Base-by-base conservation (phyloP, 2,113 vertebrate species). In the Delphinapterus leucas region DNA sequence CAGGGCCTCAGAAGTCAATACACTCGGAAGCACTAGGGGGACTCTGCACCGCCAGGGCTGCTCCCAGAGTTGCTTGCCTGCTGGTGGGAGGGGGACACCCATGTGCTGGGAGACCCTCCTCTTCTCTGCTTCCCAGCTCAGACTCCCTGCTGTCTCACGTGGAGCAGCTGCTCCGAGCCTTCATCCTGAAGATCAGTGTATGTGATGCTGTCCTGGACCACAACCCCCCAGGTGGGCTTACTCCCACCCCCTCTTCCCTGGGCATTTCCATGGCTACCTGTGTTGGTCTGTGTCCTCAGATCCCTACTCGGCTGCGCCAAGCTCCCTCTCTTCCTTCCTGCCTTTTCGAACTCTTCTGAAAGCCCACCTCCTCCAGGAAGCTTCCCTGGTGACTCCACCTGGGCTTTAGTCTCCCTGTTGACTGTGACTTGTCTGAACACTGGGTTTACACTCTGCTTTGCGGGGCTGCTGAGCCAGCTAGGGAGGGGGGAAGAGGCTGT, bases 101-200 rank as follows among this genome's bases (percentile, higher is more conserved):
- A 1, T 6, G 63, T 12, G 61, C 76, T 0, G 15, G 68, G 74
- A 31, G 83, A 86, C 76, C 31, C 0, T 5, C 44, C 8, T 95
- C 44, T 4, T 93, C 47, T 96, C 63, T 92, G 65, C n/a, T 41
- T 90, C 83, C 71, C 97, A 99, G 99, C 92, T 99, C 99, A 0
- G 99, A 99, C 92, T 99, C 99, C 10, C 98, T 99, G 71, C 98
- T 99, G 86, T 99, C 99, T 82, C 99, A 99, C 0, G 99, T 99
- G 97, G 99, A 99, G 96, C 99, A 99, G 98, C 98, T 99, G 38
- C 98, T 99, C 89, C 99, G 99, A 97, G 99, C 99, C 23, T 99
- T 99, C 97, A 99, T 99, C 97, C 98, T 99, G 97, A 99, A 99
- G 98, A 99, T 99, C 97, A 99, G 99, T 0, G 99, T 99, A 44